phyloP scores from a whole-genome alignment of 2,888 invertebrate species.

The Choristoneura rosaceana region DNA sequence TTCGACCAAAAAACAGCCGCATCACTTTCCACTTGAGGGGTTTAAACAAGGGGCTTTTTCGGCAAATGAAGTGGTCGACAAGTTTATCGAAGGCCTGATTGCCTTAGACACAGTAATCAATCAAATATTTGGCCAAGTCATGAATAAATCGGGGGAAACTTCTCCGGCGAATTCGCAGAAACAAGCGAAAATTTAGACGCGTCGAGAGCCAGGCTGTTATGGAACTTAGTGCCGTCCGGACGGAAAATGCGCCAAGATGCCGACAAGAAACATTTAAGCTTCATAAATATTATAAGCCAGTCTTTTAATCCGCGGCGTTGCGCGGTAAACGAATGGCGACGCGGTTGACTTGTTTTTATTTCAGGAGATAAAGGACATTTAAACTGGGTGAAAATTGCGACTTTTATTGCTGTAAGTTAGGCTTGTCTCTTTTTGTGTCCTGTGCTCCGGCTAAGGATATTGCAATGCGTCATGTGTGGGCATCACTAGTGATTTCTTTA shows the following conservation, averaged over 20 bases:
- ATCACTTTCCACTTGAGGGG: conserved; percentile 63
- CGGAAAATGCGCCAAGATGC: conserved; percentile 27
- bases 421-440: background rate
- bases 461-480: background rate
- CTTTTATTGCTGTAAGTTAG: background rate
- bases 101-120: conserved; percentile 78
- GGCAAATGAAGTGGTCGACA: conserved; percentile 77
- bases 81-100: conserved; percentile 76
- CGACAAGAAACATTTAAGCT: conserved; percentile 31
- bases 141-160: conserved; percentile 54
- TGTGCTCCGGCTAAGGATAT: background rate
- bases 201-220: conserved; percentile 15
- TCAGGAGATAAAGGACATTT: background rate
- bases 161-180: conserved; percentile 49
- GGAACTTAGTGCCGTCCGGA: conserved; percentile 10
- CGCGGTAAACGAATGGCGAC: background rate
- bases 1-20: conserved; percentile 61
- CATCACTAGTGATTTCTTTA: background rate
- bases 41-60: conserved; percentile 75
- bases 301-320: conserved; percentile 12
- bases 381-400: conserved; percentile 3
- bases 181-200: conserved; percentile 39
- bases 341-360: conserved; percentile 1
- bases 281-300: conserved; percentile 25
- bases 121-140: conserved; percentile 68